phyloP scores from a whole-genome alignment of 2,888 invertebrate species.

The Brenthis daphne region DNA sequence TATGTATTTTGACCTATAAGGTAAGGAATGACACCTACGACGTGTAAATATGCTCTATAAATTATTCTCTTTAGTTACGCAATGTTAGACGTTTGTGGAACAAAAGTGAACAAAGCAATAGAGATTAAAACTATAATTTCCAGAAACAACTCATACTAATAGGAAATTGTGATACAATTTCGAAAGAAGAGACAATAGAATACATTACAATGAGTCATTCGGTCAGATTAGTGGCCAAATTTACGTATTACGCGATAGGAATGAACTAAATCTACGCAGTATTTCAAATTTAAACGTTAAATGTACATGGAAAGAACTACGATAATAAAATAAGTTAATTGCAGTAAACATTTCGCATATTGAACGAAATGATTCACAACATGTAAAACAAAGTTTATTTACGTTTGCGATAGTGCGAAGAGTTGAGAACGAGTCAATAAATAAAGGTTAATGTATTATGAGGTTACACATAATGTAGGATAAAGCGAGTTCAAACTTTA shows the following conservation, averaged over 20 bases:
- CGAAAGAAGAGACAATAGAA: constrained; percentile 45
- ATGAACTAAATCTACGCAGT: constrained; percentile 6
- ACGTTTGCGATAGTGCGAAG: constrained; percentile 20
- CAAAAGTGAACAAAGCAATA: neutral
- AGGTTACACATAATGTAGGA: constrained; percentile 9
- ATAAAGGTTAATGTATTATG: constrained; percentile 16
- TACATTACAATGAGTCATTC: constrained; percentile 42
- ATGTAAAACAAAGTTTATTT: constrained; percentile 14
- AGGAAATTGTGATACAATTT: constrained; percentile 39
- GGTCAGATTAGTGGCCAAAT: constrained; percentile 41
- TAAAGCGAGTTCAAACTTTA: constrained; percentile 2
- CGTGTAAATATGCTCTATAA: no score
- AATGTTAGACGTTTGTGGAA: no score
- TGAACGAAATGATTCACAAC: constrained; percentile 23
- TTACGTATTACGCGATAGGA: constrained; percentile 24
- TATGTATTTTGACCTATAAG: no score
- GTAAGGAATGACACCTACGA: no score
- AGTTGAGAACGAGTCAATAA: constrained; percentile 13
- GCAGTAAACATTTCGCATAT: constrained; percentile 20
- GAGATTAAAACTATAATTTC: neutral
- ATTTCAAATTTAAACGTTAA: constrained; percentile 10
- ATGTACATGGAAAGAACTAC: constrained; percentile 4
- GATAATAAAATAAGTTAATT: constrained; percentile 2
- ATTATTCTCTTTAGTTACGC: no score
- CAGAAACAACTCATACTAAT: constrained; percentile 14